phyloP scores from a whole-genome alignment of 1,140 invertebrate species.

The Euwallacea fornicatus region DNA sequence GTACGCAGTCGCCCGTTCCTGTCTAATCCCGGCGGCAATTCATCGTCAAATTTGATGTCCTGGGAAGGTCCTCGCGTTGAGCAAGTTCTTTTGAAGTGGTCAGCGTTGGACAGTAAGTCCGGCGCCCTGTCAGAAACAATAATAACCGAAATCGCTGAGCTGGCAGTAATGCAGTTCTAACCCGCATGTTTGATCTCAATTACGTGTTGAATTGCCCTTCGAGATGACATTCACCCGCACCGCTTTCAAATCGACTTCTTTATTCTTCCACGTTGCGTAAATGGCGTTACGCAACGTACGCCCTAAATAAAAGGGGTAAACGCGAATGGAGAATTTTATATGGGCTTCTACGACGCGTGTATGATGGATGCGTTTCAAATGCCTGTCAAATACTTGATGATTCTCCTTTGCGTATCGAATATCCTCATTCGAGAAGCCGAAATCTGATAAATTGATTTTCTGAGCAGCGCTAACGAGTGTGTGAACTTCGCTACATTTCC shows the following conservation, averaged over 20 bases:
- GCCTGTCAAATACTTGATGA: constrained; percentile 30
- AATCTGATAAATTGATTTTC: constrained; percentile 38
- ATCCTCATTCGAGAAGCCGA: constrained; percentile 14
- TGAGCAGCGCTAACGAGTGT: constrained; percentile 13
- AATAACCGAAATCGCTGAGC: constrained; percentile 30
- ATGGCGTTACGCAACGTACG: constrained; percentile 39
- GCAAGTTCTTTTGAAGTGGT: constrained; percentile 21
- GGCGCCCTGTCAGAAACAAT: constrained; percentile 31
- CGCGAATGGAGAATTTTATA: constrained; percentile 18
- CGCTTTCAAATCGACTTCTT: constrained; percentile 36
- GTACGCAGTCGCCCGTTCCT: no score
- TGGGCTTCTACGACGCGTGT: constrained; percentile 28
- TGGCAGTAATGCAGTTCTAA: constrained; percentile 33
- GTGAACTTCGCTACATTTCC: not conserved
- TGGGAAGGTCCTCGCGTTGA: no score
- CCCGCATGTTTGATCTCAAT: constrained; percentile 40
- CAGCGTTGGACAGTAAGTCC: constrained; percentile 23
- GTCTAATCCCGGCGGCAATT: no score
- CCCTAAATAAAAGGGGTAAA: constrained; percentile 35
- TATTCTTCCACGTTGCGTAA: constrained; percentile 29
- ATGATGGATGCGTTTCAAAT: constrained; percentile 34
- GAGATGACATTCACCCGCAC: constrained; percentile 36
- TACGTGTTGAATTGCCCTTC: constrained; percentile 31
- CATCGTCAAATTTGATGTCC: no score
- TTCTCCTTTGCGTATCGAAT: constrained; percentile 38